Percentiles rank a stretch among this genome's conserved stretches.
These are phyloP conservation scores for Penaeus vannamei DNA, from an alignment of 1,140 invertebrate species.

Conservation along the genomic window DNA sequence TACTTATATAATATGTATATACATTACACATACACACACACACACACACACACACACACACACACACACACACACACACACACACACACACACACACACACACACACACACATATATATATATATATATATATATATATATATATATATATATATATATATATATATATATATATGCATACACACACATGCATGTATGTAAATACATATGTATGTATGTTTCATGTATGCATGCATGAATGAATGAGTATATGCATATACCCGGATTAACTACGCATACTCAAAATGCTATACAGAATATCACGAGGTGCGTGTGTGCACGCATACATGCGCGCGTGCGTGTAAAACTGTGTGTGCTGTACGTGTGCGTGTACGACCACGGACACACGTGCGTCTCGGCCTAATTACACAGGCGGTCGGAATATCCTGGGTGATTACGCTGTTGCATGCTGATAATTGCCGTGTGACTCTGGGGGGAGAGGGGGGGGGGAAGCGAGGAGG, in stretches of 20 bases:
- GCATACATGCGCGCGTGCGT: constrained; percentile 17
- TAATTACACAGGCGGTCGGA: constrained; percentile 14
- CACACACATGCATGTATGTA: background rate
- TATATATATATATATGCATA: background rate
- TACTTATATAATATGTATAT: too few relatives aligned
- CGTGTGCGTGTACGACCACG: background rate
- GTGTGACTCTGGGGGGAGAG: background rate
- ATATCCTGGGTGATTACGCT: constrained; percentile 12
- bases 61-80: background rate
- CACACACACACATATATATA: background rate
- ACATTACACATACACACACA: background rate
- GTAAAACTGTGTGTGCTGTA: background rate
- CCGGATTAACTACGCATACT: background rate
- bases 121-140: background rate
- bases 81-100: background rate
- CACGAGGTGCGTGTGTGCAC: background rate
- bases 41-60: constrained; percentile 5
- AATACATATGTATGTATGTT: background rate
- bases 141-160: background rate
- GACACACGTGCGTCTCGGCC: background rate
- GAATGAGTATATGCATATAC: background rate
- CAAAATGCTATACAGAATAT: background rate
- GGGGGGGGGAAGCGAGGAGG: too few relatives aligned
- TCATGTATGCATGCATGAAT: background rate
- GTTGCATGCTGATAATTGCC: constrained; percentile 29